Evolutionary conservation across 2,888 invertebrate genomes (phyloP), one percentile per base, ranked within the genome.

Genomic region (Lamproptera curius): DNA sequence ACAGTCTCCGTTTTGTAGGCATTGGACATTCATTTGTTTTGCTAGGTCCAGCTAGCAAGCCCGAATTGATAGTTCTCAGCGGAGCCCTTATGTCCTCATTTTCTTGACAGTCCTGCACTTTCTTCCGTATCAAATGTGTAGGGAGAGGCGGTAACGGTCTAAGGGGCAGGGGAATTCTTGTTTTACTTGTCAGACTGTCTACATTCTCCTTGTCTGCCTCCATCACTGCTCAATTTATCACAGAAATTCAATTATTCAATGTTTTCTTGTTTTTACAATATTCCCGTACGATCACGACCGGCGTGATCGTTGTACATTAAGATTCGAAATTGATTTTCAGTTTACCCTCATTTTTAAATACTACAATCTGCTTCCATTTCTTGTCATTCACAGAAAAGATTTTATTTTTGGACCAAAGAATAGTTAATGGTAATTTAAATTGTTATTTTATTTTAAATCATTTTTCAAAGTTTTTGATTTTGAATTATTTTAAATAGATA

Each of bases 91-190:
- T 48, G 10, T 42, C 52, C 11, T 40, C 35, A 16, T 44, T 26
- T 13, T 0, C 33, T 36, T 44, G 44, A 15, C 38, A 46, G 49
- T 50, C 46, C 5, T 31, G 46, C 42, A 59, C 46, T 41, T 55
- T 52, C 10, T 62, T 59, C 38, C 54, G 55, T 1, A 75, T 39
- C 28, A 79, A 59, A 57, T 67, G 62, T 28, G 60, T 67, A 1
- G 80, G 74, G 42, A 82, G 44, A 0, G 69, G 64, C 14, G 82
- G 78, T 39, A 82, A 55, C 1, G 75, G 75, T 11, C 74, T 52
- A 14, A 66, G 35, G 0, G 79, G 82, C 16, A 83, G 33, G 1
- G 82, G 82, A 52, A 82, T 83, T 65, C 59, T 76, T 1, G 79
- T 69, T 46, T 48, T 57, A 5, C 42, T 14, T 45, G 54, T 63